These are phyloP conservation scores for Entelurus aequoreus DNA, from an alignment of 2,113 vertebrate species.

Conservation along the genomic window DNA sequence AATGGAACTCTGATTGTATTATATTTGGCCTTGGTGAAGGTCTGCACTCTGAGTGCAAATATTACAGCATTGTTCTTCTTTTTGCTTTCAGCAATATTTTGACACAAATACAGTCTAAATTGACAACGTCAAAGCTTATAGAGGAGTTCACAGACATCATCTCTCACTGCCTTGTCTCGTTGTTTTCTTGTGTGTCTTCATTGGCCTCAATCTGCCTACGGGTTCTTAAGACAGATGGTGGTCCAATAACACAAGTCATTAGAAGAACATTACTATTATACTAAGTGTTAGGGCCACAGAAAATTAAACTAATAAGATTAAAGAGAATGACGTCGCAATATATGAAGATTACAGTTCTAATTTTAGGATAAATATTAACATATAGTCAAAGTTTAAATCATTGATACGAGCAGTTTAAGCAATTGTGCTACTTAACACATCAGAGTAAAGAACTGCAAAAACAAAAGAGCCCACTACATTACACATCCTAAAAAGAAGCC, in stretches of 20 bases:
- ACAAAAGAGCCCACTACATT: too few species aligned
- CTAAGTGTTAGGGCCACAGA: background rate
- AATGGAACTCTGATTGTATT: background rate
- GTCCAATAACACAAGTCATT: slow-evolving; percentile 31
- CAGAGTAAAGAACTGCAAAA: too few species aligned
- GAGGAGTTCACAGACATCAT: slow-evolving; percentile 5
- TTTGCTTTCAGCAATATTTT: background rate
- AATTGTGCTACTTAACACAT: too few species aligned
- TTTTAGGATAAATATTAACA: too few species aligned
- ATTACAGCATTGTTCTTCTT: background rate
- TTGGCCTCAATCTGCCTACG: slow-evolving; percentile 19
- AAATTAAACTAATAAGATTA: background rate
- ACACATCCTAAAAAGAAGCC: too few species aligned
- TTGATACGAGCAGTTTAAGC: too few species aligned
- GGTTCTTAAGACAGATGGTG: slow-evolving; percentile 37
- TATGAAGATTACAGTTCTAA: too few species aligned
- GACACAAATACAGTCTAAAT: background rate
- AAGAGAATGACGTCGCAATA: background rate
- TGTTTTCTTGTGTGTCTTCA: slow-evolving; percentile 14
- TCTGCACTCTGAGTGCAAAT: background rate
- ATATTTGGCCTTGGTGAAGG: background rate
- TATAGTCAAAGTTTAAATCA: too few species aligned
- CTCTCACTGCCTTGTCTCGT: slow-evolving; percentile 1
- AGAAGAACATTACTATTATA: slow-evolving; percentile 7
- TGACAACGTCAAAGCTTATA: background rate